Evolutionary conservation across 2,113 vertebrate genomes (phyloP), one percentile per base, ranked within the genome.

Genomic region (Malaclemys terrapin): DNA sequence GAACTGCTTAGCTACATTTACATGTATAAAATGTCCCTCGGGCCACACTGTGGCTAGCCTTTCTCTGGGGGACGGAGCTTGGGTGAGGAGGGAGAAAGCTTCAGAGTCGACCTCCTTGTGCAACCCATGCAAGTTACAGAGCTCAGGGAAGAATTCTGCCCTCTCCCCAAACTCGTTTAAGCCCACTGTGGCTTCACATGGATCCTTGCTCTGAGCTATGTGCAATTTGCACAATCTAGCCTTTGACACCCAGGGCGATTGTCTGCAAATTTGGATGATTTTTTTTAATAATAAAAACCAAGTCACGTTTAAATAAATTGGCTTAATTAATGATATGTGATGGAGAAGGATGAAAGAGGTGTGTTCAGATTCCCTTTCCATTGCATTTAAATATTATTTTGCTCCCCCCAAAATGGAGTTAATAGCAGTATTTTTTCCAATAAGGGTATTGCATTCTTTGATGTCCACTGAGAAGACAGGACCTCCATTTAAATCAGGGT

Each of bases 111-210:
- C 62, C 79, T 52, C 83, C 80, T 87, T 7, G 3, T 2, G 1
- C 1, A 59, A 31, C 1, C 0, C 1, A 6, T 0, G 14, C 22
- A 22, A 12, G 4, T 17, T 0, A 1, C 0, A 0, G 8, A 9
- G 3, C 12, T 85, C 52, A 2, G 4, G 4, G 1, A 1, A 69
- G 8, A 35, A 82, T 25, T 0, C 0, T 16, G 0, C 4, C 10
- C 1, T 54, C 12, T 35, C 1, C 25, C 8, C 65, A 84, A 10
- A 9, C 1, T 8, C 54, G 35, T 54, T 54, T 54, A 0, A 0
- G 1, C 50, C 42, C 0, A 0, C 0, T 0, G 0, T 0, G 0
- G 0, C 0, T 0, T 0, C 6, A 2, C 35, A 19, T 1, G 1
- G 52, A 80, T 10, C 78, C 82, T 4, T 5, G 4, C 45, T 53